Conservation (phyloP, 1,140 invertebrate species). For the Leptinotarsa lineolata region DNA sequence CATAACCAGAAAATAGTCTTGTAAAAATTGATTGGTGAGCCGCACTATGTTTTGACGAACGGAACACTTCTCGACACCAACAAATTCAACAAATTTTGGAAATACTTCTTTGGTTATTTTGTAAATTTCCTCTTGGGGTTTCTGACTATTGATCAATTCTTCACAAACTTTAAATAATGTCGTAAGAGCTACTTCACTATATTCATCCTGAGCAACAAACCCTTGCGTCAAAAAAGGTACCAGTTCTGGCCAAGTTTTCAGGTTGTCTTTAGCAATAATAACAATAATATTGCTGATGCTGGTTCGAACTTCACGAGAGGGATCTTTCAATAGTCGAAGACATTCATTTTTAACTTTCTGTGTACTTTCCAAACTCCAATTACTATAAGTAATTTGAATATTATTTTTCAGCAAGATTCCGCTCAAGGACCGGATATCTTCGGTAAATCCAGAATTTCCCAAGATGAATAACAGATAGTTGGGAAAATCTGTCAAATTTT, state of each 20-base stretch:
- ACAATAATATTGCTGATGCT: slow-evolving; percentile 51
- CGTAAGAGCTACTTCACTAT: slow-evolving; percentile 49
- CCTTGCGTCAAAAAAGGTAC: slow-evolving; percentile 46
- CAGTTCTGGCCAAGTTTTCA: slow-evolving; percentile 48
- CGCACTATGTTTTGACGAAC: slow-evolving; percentile 42
- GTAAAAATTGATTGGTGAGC: slow-evolving; percentile 50
- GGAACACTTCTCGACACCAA: slow-evolving; percentile 42
- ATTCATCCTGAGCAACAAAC: slow-evolving; percentile 46
- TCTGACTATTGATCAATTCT: slow-evolving; percentile 45
- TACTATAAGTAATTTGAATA: slow-evolving; percentile 42
- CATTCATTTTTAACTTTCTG: slow-evolving; percentile 47
- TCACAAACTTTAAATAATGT: slow-evolving; percentile 53
- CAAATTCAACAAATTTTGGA: slow-evolving; percentile 44
- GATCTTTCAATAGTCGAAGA: slow-evolving; percentile 49
- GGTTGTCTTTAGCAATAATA: slow-evolving; percentile 47
- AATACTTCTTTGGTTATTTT: slow-evolving; percentile 46
- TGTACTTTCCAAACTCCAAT: slow-evolving; percentile 40
- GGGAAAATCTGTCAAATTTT: slow-evolving; percentile 50
- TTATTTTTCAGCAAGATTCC: slow-evolving; percentile 54
- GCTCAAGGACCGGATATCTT: slow-evolving; percentile 49
- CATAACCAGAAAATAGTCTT: slow-evolving; percentile 50
- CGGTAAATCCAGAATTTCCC: slow-evolving; percentile 45
- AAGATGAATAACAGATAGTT: slow-evolving; percentile 52
- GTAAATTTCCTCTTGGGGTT: slow-evolving; percentile 47
- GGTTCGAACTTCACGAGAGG: slow-evolving; percentile 48